Base-by-base conservation (phyloP, 1,140 invertebrate genomes). In the Halotydeus destructor region DNA sequence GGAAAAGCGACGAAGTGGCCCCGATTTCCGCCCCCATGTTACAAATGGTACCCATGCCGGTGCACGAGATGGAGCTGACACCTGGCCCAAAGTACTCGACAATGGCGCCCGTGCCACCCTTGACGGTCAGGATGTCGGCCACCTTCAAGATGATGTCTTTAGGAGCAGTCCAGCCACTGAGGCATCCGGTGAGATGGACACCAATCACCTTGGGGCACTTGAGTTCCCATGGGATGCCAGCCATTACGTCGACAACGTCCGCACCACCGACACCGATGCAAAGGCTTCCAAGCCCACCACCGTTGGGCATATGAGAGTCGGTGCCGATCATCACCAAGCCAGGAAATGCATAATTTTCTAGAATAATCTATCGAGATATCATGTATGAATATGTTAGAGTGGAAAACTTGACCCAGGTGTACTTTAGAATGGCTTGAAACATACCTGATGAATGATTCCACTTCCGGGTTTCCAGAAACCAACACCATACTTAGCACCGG, bases 11-110 rank as follows among this genome's bases (percentile, higher is more conserved):
- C 3, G 94, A 99, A 6, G 94, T 99, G 1, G 94, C 94, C 49
- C 94, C 94, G 54, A 99, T 98, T 65, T 99, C 94, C 50, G 94
- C 94, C 45, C 94, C 94, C 94, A 99, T 99, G 64, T 99, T 99
- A 60, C 94, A 99, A 59, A 98, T 97, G 23, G 91, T 98, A 8
- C 83, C 91, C 86, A 97, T 96, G 41, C 89, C 93, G 26, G 93
- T 98, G 59, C 89, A 97, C n/a, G 89, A 96, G 54, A 98, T 91
- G 28, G 84, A 88, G 55, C 99, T 85, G 0, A 96, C 86, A 30
- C 93, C 93, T 26, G 86, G 83, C 5, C 94, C 94, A 61, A 78
- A 80, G 62, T 99, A 99, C 60, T 99, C 94, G 30, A 99, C 81
- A 58, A 99, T 98, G 43, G 93, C 89, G 16, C 94, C 94, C 50